A percentile compares a stretch with the other conserved stretches of the same genome.
Evolutionary conservation across 2,113 vertebrate species (phyloP).

Genomic region (Tupaia tana): DNA sequence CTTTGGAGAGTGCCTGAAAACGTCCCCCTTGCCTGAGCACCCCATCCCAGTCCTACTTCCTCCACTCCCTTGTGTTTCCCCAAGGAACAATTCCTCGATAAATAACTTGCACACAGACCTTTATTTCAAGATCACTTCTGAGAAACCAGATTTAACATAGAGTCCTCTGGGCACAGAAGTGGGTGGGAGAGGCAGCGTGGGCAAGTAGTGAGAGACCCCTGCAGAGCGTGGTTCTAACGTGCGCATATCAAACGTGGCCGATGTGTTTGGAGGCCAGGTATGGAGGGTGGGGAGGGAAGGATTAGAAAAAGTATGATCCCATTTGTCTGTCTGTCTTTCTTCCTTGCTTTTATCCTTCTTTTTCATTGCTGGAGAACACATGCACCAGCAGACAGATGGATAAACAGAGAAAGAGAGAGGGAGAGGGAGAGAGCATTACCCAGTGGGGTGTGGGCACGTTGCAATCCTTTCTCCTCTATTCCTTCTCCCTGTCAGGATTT

Average conservation of each 20-base stretch:
- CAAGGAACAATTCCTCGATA: background rate
- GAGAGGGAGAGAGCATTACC: too few species aligned
- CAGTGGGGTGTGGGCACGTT: too few species aligned
- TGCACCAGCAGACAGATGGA: too few species aligned
- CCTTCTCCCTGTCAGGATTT: too few species aligned
- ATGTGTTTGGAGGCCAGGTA: background rate
- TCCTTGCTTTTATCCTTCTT: too few species aligned
- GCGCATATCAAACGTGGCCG: background rate
- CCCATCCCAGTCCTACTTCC: too few species aligned
- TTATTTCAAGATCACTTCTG: constrained; percentile 14
- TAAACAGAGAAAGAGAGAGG: too few species aligned
- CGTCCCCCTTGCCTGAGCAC: background rate
- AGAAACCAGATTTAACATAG: background rate
- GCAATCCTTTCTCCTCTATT: too few species aligned
- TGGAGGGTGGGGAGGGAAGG: too few species aligned
- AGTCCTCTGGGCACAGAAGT: background rate
- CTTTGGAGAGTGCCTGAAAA: background rate
- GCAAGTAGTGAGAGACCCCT: background rate
- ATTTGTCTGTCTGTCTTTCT: too few species aligned
- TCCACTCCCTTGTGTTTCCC: background rate
- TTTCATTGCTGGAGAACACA: too few species aligned
- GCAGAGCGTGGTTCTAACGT: background rate
- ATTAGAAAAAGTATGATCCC: background rate
- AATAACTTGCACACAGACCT: background rate
- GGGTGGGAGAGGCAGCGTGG: background rate